Conservation (phyloP, 2,888 invertebrate genomes). For the Rotaria socialis region DNA sequence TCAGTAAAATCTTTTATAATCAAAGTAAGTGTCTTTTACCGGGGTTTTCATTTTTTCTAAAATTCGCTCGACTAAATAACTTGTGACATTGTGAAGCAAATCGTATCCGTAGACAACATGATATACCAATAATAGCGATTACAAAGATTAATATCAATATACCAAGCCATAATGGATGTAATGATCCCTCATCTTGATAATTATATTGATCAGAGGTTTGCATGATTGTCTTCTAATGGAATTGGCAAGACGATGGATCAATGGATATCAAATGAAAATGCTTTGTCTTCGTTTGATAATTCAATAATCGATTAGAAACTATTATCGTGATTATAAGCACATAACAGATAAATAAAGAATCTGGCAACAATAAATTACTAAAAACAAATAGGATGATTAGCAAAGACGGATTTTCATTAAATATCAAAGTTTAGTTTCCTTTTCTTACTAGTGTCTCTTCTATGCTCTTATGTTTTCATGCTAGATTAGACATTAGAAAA, state of each 20-base stretch:
- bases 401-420: not conserved
- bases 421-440: not conserved
- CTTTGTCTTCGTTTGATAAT: not conserved
- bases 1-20: no score
- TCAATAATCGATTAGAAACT: not conserved
- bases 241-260: not conserved
- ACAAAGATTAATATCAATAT: not conserved
- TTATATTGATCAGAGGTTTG: not conserved
- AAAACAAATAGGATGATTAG: not conserved
- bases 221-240: not conserved
- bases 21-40: not conserved
- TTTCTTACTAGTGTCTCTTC: not conserved
- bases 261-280: not conserved
- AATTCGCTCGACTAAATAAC: not conserved
- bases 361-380: not conserved
- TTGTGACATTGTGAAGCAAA: not conserved
- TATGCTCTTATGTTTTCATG: not conserved
- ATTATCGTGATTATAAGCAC: not conserved
- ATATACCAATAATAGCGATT: not conserved
- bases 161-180: not conserved
- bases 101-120: not conserved
- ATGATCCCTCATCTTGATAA: not conserved
- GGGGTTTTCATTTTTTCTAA: not conserved
- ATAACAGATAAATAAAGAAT: not conserved
- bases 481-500: not conserved